Evolutionary conservation across 2,113 vertebrate genomes (phyloP).

Genomic region (Hippocampus abdominalis): DNA sequence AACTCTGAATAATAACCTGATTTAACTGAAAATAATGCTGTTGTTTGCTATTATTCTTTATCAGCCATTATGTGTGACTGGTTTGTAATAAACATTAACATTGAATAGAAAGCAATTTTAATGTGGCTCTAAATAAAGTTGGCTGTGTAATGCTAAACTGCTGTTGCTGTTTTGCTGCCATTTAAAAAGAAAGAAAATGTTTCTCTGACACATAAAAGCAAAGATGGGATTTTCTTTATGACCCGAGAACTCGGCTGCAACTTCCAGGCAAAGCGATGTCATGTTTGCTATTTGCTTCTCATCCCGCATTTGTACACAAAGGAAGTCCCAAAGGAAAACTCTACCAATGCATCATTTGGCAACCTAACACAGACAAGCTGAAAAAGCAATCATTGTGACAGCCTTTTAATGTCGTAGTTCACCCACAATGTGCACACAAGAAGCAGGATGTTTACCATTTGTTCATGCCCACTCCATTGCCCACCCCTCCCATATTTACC

Average conservation of each 20-base stretch:
- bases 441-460: constrained; percentile 25
- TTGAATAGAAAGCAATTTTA: constrained; percentile 7
- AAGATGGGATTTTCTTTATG: constrained; percentile 57
- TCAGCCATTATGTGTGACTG: neutral
- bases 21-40: neutral
- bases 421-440: neutral
- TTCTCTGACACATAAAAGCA: constrained; percentile 23
- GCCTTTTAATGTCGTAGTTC: neutral
- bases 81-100: constrained; percentile 2
- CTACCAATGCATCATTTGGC: constrained; percentile 17
- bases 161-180: neutral
- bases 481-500: constrained; percentile 33
- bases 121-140: constrained; percentile 54
- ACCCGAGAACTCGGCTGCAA: constrained; percentile 40
- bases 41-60: neutral
- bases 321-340: constrained; percentile 49
- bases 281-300: constrained; percentile 41
- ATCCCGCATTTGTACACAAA: constrained; percentile 31
- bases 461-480: constrained; percentile 9
- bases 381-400: constrained; percentile 11
- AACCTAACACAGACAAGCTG: constrained; percentile 9
- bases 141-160: constrained; percentile 15
- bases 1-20: no score
- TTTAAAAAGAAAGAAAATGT: constrained; percentile 24
- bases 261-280: constrained; percentile 57